These are phyloP conservation scores for Calameuta idolon DNA, from an alignment of 2,888 invertebrate genomes.

Conservation along the genomic window DNA sequence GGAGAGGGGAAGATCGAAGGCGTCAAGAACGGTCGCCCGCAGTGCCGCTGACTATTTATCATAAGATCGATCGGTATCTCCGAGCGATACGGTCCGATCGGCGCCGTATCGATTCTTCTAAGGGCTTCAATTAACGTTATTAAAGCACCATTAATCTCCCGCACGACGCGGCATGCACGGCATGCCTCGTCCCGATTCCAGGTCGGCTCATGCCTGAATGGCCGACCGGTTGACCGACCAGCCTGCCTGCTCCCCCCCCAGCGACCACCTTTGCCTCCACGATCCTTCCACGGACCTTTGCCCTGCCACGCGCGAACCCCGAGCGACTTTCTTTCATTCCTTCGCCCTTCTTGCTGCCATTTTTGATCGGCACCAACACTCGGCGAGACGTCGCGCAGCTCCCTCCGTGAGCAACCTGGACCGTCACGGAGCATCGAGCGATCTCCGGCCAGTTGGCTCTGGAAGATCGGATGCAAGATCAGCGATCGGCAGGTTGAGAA, in stretches of 20 bases:
- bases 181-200: constrained; percentile 46
- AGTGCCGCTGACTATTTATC: constrained; percentile 66
- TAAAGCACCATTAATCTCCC: constrained; percentile 64
- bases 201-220: constrained; percentile 13
- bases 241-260: background rate
- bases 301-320: constrained; percentile 3
- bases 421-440: too few relatives aligned
- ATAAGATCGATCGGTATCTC: constrained; percentile 66
- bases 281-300: background rate
- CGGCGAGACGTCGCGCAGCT: background rate
- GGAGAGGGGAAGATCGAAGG: constrained; percentile 32
- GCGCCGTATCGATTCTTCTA: constrained; percentile 64
- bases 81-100: constrained; percentile 57
- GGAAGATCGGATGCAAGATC: background rate
- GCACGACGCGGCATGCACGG: constrained; percentile 52
- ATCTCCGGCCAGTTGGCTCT: background rate
- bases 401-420: too few relatives aligned
- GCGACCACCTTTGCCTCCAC: background rate
- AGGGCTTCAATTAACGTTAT: constrained; percentile 67
- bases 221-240: background rate
- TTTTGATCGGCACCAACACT: background rate
- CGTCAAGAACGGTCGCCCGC: constrained; percentile 62
- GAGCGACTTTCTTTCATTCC: background rate
- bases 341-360: background rate
- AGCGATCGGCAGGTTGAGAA: constrained; percentile 9